Conservation (phyloP, 1,140 invertebrate species). For the Zaprionus camerounensis region DNA sequence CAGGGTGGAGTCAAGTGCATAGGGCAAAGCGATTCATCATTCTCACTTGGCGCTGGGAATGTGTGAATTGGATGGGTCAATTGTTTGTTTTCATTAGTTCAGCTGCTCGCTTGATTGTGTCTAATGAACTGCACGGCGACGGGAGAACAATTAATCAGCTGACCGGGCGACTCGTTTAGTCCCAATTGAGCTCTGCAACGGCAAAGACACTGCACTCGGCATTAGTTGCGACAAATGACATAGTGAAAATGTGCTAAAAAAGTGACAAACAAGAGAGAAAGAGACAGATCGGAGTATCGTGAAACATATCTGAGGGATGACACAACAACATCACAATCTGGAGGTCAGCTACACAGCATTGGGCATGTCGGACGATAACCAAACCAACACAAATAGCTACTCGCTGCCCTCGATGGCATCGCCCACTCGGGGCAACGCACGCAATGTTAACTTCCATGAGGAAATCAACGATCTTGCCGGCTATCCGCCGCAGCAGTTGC, state of each 20-base stretch:
- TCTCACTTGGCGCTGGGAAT: conserved; percentile 50
- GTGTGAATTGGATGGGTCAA: conserved; percentile 40
- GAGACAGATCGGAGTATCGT: conserved; percentile 32
- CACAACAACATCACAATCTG: conserved; percentile 65
- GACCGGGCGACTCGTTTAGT: conserved; percentile 16
- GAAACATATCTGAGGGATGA: conserved; percentile 73
- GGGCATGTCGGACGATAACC: conserved; percentile 83
- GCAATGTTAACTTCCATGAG: conserved; percentile 90
- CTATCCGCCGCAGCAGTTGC: conserved; percentile 85
- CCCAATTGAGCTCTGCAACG: conserved; percentile 8
- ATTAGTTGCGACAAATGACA: not conserved
- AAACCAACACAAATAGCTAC: conserved; percentile 75
- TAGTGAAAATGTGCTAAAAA: conserved; percentile 26
- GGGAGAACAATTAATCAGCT: conserved; percentile 29
- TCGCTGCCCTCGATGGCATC: conserved; percentile 81
- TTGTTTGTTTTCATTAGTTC: conserved; percentile 46
- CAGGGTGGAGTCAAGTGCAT: conserved; percentile 7
- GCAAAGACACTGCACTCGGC: conserved; percentile 17
- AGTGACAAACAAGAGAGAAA: not conserved
- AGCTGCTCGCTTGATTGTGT: conserved; percentile 59
- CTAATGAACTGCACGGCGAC: conserved; percentile 58
- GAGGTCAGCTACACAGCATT: conserved; percentile 83
- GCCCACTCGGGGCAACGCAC: conserved; percentile 83
- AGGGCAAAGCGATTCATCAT: conserved; percentile 59
- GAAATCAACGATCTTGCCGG: conserved; percentile 85